Conservation (phyloP, 2,888 invertebrate genomes). For the Lycia hirtaria region DNA sequence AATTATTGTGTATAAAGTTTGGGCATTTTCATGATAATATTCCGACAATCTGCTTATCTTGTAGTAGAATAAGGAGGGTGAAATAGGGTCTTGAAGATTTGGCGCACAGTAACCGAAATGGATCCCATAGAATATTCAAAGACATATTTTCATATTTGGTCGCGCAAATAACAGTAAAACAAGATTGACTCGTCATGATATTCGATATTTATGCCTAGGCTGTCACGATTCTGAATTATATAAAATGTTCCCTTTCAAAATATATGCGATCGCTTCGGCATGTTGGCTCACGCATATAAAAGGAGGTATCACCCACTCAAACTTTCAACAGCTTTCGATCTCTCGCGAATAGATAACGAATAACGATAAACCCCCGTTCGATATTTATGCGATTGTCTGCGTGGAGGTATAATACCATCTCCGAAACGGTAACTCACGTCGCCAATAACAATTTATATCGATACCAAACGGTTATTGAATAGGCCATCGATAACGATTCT, state of each 20-base stretch:
- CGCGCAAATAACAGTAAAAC: background rate
- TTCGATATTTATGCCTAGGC: constrained; percentile 26
- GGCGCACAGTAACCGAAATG: too few species aligned
- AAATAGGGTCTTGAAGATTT: too few species aligned
- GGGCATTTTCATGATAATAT: too few species aligned
- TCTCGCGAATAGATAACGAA: constrained; percentile 63
- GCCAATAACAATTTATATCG: constrained; percentile 79
- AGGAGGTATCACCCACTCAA: constrained; percentile 61
- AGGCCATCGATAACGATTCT: constrained; percentile 69
- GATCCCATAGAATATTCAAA: background rate
- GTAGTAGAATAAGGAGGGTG: too few species aligned
- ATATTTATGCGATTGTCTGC: constrained; percentile 79
- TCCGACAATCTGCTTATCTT: too few species aligned
- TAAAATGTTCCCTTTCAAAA: constrained; percentile 34
- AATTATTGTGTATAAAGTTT: too few species aligned
- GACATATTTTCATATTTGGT: background rate
- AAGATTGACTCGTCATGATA: background rate
- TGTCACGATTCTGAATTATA: constrained; percentile 31
- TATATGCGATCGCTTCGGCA: constrained; percentile 37
- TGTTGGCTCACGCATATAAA: constrained; percentile 46
- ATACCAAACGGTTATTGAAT: constrained; percentile 76
- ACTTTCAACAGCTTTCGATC: constrained; percentile 66
- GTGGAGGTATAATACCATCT: constrained; percentile 70
- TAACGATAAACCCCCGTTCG: constrained; percentile 68
- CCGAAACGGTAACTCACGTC: constrained; percentile 78